These are phyloP conservation scores for Eclectus roratus DNA, from an alignment of 2,113 vertebrate genomes.

Conservation along the genomic window DNA sequence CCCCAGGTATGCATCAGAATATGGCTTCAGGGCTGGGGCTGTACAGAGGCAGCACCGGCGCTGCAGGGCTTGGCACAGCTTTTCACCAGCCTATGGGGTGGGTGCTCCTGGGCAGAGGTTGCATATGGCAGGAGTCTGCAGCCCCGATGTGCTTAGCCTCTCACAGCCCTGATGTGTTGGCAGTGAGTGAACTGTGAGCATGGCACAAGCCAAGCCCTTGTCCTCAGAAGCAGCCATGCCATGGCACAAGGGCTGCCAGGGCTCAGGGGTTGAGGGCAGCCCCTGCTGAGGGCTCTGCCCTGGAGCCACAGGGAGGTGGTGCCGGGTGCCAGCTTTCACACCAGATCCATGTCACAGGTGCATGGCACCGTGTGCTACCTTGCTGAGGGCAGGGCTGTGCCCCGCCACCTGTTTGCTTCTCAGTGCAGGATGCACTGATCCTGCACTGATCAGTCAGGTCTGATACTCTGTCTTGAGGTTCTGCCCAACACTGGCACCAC, in stretches of 20 bases:
- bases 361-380: background rate
- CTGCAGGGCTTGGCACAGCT: background rate
- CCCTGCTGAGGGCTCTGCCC: constrained; percentile 5
- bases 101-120: background rate
- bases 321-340: background rate
- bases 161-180: background rate
- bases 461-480: background rate
- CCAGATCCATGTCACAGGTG: background rate
- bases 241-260: background rate
- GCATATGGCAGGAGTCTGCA: background rate
- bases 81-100: fast-evolving
- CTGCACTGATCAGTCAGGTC: background rate
- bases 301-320: background rate
- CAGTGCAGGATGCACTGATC: fast-evolving
- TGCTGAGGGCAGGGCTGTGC: background rate
- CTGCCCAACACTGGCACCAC: fast-evolving
- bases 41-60: fast-evolving
- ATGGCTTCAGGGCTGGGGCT: background rate
- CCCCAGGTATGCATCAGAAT: background rate
- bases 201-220: background rate
- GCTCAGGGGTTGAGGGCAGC: background rate
- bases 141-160: fast-evolving
- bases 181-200: fast-evolving
- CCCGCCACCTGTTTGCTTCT: background rate
- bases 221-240: background rate